Base-by-base conservation (phyloP, 64 coral and sea anemone genomes). In the Dendrophyllia cribrosa region DNA sequence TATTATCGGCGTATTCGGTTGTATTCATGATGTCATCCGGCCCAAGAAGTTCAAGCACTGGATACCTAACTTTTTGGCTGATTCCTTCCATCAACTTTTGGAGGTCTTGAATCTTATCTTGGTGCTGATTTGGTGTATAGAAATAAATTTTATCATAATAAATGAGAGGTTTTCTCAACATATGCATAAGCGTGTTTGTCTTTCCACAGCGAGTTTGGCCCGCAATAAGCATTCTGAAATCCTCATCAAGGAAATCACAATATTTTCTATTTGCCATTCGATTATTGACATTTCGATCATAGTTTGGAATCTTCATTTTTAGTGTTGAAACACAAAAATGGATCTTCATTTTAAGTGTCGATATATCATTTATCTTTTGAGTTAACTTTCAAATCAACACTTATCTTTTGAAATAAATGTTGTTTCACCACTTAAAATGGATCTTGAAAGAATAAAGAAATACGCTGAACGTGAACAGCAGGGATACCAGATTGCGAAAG, bases 161-260 rank as follows among this genome's bases (percentile, higher is more conserved):
- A 15, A 77, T 26, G 15, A 77, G 10, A 0, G 43, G 44, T 77
- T 47, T 0, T 47, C 74, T 9, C 11, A 77, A 5, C 17, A 77
- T 77, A 55, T 77, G 74, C 74, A 77, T 49, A 7, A 77, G 8
- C 4, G 74, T 77, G n/a, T 77, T 77, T 16, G 74, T 77, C 19
- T 77, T 77, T 20, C 74, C 74, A 11, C 66, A 7, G 1, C 3
- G 17, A 69, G 55, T 9, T 7, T 20, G 19, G 17, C 66, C 17
- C 3, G 5, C 16, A 0, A n/a, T 21, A 4, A n/a, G 7, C 17
- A 7, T 21, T 3, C 5, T 3, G 3, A 22, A n/a, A 22, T 69
- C 7, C 22, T 69, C 66, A n/a, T 69, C 66, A 0, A 69, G 22
- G n/a, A 69, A 69, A 4, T 69, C 22, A 7, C 22, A 0, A 0